Conservation (phyloP, 53 echinoderm and acorn worm species). For the Zoroaster sp. region DNA sequence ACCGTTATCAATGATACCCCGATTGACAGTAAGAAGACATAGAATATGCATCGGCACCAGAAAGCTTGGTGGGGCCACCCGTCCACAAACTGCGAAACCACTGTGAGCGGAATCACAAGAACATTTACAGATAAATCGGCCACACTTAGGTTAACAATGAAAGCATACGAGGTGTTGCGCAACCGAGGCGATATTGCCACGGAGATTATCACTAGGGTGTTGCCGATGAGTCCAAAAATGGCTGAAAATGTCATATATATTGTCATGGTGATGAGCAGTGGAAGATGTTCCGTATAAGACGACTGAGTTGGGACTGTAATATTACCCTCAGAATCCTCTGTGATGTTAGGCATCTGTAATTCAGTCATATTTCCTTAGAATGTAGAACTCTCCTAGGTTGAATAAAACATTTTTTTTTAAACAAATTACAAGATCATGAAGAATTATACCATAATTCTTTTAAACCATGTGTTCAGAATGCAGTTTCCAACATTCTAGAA, state of each 20-base stretch:
- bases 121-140: conserved; percentile 68
- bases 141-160: conserved; percentile 70
- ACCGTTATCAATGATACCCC: conserved; percentile 65
- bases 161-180: conserved; percentile 62
- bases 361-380: neutral
- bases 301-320: neutral
- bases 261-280: conserved; percentile 15
- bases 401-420: no score
- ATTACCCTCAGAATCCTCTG: neutral
- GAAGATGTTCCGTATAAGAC: neutral
- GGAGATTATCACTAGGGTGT: conserved; percentile 63
- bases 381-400: no score
- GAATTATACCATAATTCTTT: no score
- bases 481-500: no score
- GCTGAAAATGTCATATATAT: conserved; percentile 43
- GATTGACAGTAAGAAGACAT: conserved; percentile 41
- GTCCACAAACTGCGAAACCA: conserved; percentile 45
- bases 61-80: conserved; percentile 19
- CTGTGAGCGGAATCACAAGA: conserved; percentile 57
- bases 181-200: conserved; percentile 67
- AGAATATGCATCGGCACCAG: conserved; percentile 56
- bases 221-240: conserved; percentile 72
- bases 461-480: no score
- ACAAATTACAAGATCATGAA: no score
- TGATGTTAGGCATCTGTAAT: neutral